phyloP scores from a whole-genome alignment of 2,113 vertebrate species.

The Equus przewalskii region DNA sequence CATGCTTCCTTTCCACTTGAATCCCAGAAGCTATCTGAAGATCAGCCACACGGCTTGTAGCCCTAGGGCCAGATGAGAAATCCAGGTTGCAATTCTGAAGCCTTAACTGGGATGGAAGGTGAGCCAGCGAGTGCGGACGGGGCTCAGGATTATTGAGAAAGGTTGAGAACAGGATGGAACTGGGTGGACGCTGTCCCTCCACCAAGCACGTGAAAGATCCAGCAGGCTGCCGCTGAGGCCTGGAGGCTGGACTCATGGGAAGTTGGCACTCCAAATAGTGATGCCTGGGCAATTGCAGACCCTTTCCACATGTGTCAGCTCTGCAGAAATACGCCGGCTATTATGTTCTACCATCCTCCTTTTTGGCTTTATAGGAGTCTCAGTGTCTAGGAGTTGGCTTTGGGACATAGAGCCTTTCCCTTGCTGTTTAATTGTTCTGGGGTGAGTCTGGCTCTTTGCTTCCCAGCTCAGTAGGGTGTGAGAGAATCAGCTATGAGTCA shows the following conservation, averaged over 20 bases:
- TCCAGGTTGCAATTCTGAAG: not conserved
- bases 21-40: not conserved
- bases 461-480: rapidly evolving
- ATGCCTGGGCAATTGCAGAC: not conserved
- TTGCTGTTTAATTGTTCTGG: not conserved
- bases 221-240: rapidly evolving
- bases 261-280: not conserved
- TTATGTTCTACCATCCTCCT: not conserved
- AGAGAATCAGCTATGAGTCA: not conserved
- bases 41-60: not conserved
- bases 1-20: not conserved
- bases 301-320: not conserved
- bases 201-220: not conserved
- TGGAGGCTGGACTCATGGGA: not conserved
- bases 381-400: not conserved
- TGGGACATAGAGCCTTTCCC: not conserved
- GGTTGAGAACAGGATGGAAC: not conserved
- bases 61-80: not conserved
- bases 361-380: not conserved
- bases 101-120: not conserved
- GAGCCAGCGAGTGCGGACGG: not conserved
- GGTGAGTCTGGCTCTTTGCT: not conserved
- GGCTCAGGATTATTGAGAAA: not conserved
- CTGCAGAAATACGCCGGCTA: not conserved
- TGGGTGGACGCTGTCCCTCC: not conserved